Conservation (phyloP, 1,140 invertebrate genomes). For the Lasaia peninsularis region DNA sequence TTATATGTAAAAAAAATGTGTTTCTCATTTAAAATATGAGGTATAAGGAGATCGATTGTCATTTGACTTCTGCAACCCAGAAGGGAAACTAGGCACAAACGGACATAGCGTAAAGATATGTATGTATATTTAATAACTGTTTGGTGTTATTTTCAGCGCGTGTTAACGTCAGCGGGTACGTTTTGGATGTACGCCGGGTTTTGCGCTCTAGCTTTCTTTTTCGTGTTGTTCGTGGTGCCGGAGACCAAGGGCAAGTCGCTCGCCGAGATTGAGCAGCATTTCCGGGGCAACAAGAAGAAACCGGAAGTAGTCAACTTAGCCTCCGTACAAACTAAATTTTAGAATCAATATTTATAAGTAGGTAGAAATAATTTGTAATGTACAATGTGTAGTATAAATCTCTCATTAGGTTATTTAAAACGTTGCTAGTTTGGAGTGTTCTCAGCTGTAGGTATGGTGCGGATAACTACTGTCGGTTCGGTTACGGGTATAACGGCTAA, state of each 20-base stretch:
- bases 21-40: no score
- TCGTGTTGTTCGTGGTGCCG: conserved; percentile 80
- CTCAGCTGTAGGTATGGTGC: no score
- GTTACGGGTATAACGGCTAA: no score
- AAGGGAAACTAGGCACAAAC: no score
- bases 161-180: conserved; percentile 79
- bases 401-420: background rate
- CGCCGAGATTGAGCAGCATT: conserved; percentile 80
- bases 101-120: no score
- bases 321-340: conserved; percentile 40
- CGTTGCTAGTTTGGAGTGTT: no score
- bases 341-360: conserved; percentile 7
- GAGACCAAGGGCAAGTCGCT: conserved; percentile 86
- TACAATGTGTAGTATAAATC: background rate
- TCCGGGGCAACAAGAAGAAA: conserved; percentile 46
- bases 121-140: no score
- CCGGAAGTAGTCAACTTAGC: conserved; percentile 37
- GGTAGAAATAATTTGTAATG: background rate
- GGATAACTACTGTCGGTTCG: no score
- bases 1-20: no score
- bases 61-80: no score
- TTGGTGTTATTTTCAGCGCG: conserved; percentile 35
- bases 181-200: conserved; percentile 88
- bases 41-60: no score
- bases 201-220: conserved; percentile 81